A percentile compares a stretch with the other conserved stretches of the same genome.
These are phyloP conservation scores for Dynastes grantii DNA, from an alignment of 2,888 invertebrate genomes.

Conservation along the genomic window DNA sequence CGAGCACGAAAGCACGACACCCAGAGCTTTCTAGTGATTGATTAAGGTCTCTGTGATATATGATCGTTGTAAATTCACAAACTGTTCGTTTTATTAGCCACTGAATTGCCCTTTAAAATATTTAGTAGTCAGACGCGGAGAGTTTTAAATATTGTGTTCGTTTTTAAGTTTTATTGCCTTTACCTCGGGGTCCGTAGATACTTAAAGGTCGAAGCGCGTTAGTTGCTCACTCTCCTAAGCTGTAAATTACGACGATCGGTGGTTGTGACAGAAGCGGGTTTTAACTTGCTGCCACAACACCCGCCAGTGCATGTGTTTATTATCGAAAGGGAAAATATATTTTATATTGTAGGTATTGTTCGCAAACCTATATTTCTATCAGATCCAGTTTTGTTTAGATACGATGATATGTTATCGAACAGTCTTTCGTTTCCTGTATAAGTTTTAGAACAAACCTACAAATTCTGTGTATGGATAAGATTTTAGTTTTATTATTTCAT, in stretches of 20 bases:
- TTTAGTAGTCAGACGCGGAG: conserved; percentile 53
- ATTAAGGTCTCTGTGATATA: conserved; percentile 63
- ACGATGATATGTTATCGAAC: neutral
- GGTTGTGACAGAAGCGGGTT: conserved; percentile 57
- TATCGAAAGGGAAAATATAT: conserved; percentile 50
- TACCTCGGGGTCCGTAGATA: conserved; percentile 49
- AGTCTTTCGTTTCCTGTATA: neutral
- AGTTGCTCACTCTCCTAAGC: conserved; percentile 45
- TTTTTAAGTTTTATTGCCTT: conserved; percentile 54
- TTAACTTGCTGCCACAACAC: conserved; percentile 33
- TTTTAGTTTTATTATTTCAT: too few relatives aligned
- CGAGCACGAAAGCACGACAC: conserved; percentile 44
- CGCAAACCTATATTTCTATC: conserved; percentile 41
- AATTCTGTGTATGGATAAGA: too few relatives aligned
- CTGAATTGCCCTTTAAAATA: conserved; percentile 60
- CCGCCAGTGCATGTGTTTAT: conserved; percentile 37
- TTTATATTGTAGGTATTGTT: conserved; percentile 39
- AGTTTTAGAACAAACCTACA: too few relatives aligned
- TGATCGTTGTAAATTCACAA: conserved; percentile 62
- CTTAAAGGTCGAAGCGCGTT: conserved; percentile 28
- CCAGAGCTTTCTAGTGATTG: conserved; percentile 59
- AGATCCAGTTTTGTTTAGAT: conserved; percentile 38
- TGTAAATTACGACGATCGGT: conserved; percentile 59
- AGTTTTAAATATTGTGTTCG: conserved; percentile 55
- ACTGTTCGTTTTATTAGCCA: conserved; percentile 63